phyloP scores from a whole-genome alignment of 92 coral and sea anemone genomes.

The Palythoa grandis region DNA sequence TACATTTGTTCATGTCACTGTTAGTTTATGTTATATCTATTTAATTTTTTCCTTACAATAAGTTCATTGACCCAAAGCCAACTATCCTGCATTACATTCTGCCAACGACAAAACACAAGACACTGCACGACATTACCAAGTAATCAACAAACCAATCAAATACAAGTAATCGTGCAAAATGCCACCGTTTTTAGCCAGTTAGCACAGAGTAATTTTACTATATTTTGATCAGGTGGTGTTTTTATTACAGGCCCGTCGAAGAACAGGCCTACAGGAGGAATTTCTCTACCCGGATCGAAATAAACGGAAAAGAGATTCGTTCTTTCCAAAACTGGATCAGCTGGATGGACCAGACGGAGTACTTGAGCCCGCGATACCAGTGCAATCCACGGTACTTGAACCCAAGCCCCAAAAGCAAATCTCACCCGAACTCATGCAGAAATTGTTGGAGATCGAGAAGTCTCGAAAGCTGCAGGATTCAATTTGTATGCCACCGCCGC shows the following conservation, averaged over 20 bases:
- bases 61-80: too few species aligned
- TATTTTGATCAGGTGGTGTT: not conserved
- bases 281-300: conserved; percentile 82
- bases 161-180: too few species aligned
- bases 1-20: too few species aligned
- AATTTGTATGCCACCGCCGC: conserved; percentile 52
- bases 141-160: too few species aligned
- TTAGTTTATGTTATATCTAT: too few species aligned
- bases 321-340: conserved; percentile 70
- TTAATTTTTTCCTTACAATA: too few species aligned
- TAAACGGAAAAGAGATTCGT: conserved; percentile 74
- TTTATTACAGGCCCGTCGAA: conserved; percentile 83
- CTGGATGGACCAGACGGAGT: conserved; percentile 62
- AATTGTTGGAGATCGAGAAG: conserved; percentile 88
- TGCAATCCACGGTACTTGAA: conserved; percentile 56
- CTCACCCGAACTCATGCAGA: conserved; percentile 94
- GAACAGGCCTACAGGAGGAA: conserved; percentile 93
- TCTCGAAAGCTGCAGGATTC: conserved; percentile 76
- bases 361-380: conserved; percentile 57
- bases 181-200: too few species aligned
- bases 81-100: too few species aligned
- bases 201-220: too few species aligned
- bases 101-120: too few species aligned
- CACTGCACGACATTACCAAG: too few species aligned
- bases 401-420: conserved; percentile 72